Evolutionary conservation across 92 coral and sea anemone genomes (phyloP).

Genomic region (Isaurus tuberculatus): DNA sequence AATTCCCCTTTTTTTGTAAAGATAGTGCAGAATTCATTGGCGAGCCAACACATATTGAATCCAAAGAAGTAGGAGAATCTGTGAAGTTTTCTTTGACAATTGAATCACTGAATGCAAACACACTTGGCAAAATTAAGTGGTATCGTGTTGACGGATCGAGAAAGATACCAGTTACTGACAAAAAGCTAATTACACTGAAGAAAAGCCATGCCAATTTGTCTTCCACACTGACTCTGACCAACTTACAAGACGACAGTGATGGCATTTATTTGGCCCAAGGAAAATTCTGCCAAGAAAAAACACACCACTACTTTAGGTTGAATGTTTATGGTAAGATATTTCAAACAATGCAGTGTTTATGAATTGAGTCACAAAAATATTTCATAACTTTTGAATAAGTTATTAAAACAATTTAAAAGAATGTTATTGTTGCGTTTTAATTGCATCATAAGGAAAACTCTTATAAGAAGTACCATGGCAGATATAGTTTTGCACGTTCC

Average conservation of each 20-base stretch:
- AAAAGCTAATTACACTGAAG: not conserved
- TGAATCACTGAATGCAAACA: not conserved
- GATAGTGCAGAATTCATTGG: not conserved
- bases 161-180: not conserved
- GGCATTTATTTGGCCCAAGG: constrained; percentile 3
- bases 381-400: too few species aligned
- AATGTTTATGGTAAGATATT: not conserved
- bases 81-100: not conserved
- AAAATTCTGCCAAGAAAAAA: not conserved
- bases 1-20: not conserved
- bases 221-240: not conserved
- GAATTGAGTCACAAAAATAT: too few species aligned
- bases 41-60: not conserved
- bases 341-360: too few species aligned
- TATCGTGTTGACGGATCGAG: not conserved
- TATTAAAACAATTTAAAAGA: too few species aligned
- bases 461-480: too few species aligned
- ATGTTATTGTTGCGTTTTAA: too few species aligned
- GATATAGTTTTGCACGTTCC: too few species aligned
- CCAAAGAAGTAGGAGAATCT: not conserved
- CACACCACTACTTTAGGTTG: not conserved
- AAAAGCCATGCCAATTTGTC: not conserved
- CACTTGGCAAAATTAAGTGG: not conserved
- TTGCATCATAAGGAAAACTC: too few species aligned
- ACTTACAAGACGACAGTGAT: not conserved